Evolutionary conservation across 2,797 vertebrate genomes (phyloP).

Genomic region (Glossophaga mutica): DNA sequence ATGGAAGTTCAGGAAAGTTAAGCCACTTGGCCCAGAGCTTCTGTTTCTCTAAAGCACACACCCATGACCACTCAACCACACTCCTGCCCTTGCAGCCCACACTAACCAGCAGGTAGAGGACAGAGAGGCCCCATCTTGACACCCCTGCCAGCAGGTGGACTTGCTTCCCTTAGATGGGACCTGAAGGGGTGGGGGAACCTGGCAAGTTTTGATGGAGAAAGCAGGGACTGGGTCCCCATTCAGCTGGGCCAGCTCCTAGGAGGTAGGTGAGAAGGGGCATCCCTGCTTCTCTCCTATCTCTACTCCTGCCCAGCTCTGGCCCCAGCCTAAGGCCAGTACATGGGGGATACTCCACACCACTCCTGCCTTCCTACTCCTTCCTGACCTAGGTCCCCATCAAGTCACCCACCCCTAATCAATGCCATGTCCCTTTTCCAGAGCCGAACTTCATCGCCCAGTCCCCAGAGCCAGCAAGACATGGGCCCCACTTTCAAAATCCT

Average conservation of each 20-base stretch:
- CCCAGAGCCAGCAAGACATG: constrained; percentile 53
- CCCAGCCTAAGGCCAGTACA: not conserved
- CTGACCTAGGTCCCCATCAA: not conserved
- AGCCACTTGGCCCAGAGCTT: not conserved
- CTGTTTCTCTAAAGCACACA: not conserved
- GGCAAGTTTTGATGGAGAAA: not conserved
- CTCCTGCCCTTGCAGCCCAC: not conserved
- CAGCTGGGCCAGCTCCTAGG: not conserved
- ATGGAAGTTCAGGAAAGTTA: not conserved
- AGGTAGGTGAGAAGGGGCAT: too few relatives aligned
- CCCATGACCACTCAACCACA: not conserved
- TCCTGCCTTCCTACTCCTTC: not conserved
- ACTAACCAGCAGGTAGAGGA: not conserved
- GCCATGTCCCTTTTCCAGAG: constrained; percentile 45
- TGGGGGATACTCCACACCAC: not conserved
- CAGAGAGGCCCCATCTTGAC: not conserved
- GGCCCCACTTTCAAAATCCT: constrained; percentile 11
- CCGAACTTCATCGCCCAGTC: constrained; percentile 4
- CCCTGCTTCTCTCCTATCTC: not conserved
- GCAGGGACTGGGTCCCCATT: not conserved
- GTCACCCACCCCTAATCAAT: not conserved
- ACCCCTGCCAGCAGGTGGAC: not conserved
- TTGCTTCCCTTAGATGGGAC: not conserved
- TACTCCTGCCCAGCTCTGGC: too few relatives aligned
- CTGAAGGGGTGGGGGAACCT: not conserved